A percentile compares a stretch with the other conserved stretches of the same genome.
Evolutionary conservation across 2,888 invertebrate genomes (phyloP).

Genomic region (Stenotaenia linearis): DNA sequence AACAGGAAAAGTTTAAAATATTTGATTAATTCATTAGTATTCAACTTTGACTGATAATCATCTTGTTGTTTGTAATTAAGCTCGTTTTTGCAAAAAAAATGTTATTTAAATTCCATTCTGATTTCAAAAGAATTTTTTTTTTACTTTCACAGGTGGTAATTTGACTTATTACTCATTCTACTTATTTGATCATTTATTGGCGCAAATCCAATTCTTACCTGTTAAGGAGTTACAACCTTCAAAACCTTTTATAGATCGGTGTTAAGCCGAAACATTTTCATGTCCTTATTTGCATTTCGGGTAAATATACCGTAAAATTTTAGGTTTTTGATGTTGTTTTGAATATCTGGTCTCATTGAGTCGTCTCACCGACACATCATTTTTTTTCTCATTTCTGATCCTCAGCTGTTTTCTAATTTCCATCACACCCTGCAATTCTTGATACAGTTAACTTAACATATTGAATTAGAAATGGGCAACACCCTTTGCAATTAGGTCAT

Average conservation of each 20-base stretch:
- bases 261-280: neutral
- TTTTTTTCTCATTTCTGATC: too few species aligned
- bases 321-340: too few species aligned
- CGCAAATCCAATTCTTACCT: neutral
- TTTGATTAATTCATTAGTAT: too few species aligned
- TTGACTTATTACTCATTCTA: neutral
- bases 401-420: neutral
- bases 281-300: neutral
- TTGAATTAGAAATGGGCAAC: neutral
- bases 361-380: too few species aligned
- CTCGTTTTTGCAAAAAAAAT: too few species aligned
- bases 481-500: neutral
- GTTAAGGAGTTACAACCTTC: neutral
- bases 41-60: too few species aligned
- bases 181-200: neutral
- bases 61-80: too few species aligned
- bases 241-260: neutral
- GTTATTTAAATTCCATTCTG: neutral
- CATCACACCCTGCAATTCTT: neutral
- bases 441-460: neutral
- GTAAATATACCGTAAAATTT: too few species aligned
- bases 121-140: neutral
- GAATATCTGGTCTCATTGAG: too few species aligned
- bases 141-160: neutral
- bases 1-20: neutral